Base-by-base conservation (phyloP, 2,113 vertebrate genomes). In the Xenopus borealis region DNA sequence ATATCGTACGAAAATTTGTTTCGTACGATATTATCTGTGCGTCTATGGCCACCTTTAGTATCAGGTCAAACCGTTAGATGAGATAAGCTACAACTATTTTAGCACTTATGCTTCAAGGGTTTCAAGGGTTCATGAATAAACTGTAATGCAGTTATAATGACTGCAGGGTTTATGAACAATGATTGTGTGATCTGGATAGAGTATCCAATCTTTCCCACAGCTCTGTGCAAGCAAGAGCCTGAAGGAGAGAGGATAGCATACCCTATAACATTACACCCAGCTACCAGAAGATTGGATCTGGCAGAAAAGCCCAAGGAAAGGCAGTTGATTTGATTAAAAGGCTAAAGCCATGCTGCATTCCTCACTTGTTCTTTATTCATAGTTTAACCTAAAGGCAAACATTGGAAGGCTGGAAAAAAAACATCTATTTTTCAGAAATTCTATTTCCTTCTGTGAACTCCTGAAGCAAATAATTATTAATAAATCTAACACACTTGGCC, bases 271-370 rank as follows among this genome's bases (percentile, higher is more conserved):
- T 33, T 55, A 59, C 50, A 75, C 27, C 45, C 55, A 75, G 62
- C 55, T 59, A 75, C 73, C 66, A 70, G 67, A 62, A 79, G 44
- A 79, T 69, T 69, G 61, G 17, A 3, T 46, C 19, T 79, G 16
- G 59, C 69, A 70, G 33, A 33, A 63, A 79, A 59, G 69, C 62
- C 12, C 53, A 33, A 46, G 64, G 4, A 81, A 71, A 10, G 61
- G 19, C 62, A 83, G 45, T 10, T 66, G 72, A 71, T 78, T 62
- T 72, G 14, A 74, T 66, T 72, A 78, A 81, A 69, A 70, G 59
- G 12, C 62, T 64, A 27, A 27, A 79, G 68, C 58, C 66, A 62
- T 66, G 72, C 68, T 30, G 55, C 46, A 82, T 61, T 46, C 61
- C 53, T 76, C 66, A 55, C 17, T 66, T 72, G 5, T 7, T 52